These are phyloP conservation scores for Manis pentadactyla DNA, from an alignment of 2,797 vertebrate genomes.

Conservation along the genomic window DNA sequence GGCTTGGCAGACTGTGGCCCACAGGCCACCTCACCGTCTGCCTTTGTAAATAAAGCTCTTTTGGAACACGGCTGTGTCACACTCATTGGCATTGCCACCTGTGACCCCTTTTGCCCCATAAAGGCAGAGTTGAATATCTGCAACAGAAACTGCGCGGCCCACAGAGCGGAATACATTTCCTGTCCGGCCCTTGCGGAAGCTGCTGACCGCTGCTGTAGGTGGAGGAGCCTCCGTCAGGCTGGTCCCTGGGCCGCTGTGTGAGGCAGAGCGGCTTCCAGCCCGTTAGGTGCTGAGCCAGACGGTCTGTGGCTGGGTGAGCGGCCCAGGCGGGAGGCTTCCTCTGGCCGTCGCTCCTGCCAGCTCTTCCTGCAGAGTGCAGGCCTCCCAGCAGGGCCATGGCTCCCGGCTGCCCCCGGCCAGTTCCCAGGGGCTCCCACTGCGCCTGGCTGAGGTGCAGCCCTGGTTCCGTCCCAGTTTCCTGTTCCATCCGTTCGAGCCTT, in stretches of 20 bases:
- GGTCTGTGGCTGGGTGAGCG: fast-evolving
- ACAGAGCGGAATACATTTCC: background rate
- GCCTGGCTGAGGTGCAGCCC: background rate
- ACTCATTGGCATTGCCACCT: fast-evolving
- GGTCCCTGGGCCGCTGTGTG: background rate
- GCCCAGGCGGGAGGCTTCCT: fast-evolving
- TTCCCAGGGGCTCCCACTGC: too few relatives aligned
- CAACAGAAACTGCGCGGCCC: fast-evolving
- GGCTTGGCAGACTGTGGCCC: background rate
- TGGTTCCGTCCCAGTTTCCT: too few relatives aligned
- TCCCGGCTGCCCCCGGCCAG: background rate
- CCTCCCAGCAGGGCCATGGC: fast-evolving
- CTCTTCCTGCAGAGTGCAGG: fast-evolving
- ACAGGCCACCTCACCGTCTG: fast-evolving
- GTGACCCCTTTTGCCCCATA: background rate
- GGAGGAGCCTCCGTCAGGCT: fast-evolving
- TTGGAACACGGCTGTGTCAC: background rate
- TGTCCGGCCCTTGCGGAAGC: background rate
- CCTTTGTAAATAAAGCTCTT: background rate
- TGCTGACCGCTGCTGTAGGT: fast-evolving
- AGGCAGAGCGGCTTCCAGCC: background rate
- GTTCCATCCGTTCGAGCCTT: background rate
- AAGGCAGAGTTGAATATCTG: background rate
- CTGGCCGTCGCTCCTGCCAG: background rate
- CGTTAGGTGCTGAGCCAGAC: too few relatives aligned